These are phyloP conservation scores for Melipona quadrifasciata DNA, from an alignment of 1,140 invertebrate genomes.

Conservation along the genomic window DNA sequence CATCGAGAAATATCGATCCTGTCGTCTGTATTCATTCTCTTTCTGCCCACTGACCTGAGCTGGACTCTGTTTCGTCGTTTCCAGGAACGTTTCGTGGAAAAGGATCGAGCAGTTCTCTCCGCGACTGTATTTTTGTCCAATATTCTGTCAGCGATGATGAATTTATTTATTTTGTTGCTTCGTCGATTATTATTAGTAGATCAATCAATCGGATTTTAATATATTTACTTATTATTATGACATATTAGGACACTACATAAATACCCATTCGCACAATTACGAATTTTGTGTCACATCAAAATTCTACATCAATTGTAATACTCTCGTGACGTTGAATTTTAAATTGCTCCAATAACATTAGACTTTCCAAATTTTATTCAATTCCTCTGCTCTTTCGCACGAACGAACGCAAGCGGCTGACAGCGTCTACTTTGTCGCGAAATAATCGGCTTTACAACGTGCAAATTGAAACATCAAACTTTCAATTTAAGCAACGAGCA, in stretches of 20 bases:
- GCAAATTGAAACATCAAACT: background rate
- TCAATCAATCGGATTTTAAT: too few relatives aligned
- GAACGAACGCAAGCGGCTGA: background rate
- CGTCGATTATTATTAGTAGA: too few relatives aligned
- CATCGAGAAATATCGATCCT: constrained; percentile 20
- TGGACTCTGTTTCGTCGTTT: background rate
- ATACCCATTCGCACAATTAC: too few relatives aligned
- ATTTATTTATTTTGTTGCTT: background rate
- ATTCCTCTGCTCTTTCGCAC: background rate
- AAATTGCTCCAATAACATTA: too few relatives aligned
- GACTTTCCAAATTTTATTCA: background rate
- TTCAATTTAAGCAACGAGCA: background rate
- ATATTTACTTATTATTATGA: too few relatives aligned
- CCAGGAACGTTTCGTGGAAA: background rate
- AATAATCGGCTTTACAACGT: background rate
- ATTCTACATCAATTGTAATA: too few relatives aligned
- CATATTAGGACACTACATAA: too few relatives aligned
- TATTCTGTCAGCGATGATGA: too few relatives aligned
- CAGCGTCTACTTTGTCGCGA: background rate
- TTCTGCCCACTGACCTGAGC: background rate
- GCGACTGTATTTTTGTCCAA: background rate
- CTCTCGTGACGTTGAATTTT: too few relatives aligned
- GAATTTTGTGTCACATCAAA: too few relatives aligned
- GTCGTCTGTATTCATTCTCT: background rate
- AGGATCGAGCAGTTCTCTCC: background rate